These are phyloP conservation scores for Gila orcuttii DNA, from an alignment of 2,113 vertebrate genomes.

Conservation along the genomic window DNA sequence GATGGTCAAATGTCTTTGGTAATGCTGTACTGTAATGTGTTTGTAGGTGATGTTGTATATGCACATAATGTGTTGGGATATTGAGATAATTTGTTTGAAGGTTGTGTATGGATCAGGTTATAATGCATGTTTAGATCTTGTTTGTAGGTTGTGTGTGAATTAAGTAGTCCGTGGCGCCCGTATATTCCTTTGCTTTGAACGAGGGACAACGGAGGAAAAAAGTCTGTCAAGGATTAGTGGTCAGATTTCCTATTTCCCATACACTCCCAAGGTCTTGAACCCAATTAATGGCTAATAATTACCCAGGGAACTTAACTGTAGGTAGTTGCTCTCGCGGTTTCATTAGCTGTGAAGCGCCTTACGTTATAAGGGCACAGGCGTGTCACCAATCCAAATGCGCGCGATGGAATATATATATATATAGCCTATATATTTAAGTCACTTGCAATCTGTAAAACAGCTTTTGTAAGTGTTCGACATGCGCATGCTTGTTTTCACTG, in stretches of 20 bases:
- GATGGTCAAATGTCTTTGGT: neutral
- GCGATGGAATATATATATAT: neutral
- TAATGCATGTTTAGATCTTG: neutral
- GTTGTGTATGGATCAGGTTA: neutral
- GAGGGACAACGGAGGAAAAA: conserved; percentile 53
- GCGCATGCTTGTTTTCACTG: conserved; percentile 25
- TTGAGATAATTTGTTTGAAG: neutral
- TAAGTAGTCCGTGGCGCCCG: conserved; percentile 49
- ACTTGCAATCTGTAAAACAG: neutral
- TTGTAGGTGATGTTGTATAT: neutral
- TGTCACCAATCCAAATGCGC: neutral
- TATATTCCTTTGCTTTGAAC: conserved; percentile 59
- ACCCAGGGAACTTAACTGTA: conserved; percentile 70
- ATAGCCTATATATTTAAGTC: no score
- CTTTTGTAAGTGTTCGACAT: conserved; percentile 12
- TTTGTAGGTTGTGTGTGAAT: conserved; percentile 32
- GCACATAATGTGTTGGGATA: neutral
- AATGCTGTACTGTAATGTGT: neutral
- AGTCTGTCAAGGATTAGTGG: conserved; percentile 76
- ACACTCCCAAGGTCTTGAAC: conserved; percentile 85
- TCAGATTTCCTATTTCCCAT: conserved; percentile 83
- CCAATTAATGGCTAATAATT: conserved; percentile 95
- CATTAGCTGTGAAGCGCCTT: conserved; percentile 54
- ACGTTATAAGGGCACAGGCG: neutral
- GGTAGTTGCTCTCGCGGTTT: conserved; percentile 67